These are phyloP conservation scores for Scaeva pyrastri DNA, from an alignment of 2,888 invertebrate species.

Conservation along the genomic window DNA sequence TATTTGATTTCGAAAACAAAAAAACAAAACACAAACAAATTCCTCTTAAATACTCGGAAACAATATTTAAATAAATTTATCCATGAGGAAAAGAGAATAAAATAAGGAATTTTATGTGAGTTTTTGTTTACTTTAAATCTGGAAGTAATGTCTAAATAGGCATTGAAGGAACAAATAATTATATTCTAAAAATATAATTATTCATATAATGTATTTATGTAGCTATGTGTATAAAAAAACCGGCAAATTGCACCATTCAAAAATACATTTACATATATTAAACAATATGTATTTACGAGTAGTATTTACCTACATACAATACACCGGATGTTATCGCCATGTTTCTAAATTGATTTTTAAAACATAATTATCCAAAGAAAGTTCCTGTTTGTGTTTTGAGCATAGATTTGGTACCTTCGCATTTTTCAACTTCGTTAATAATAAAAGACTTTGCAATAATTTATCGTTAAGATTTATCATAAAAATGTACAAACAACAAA, in stretches of 20 bases:
- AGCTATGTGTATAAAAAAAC: no score
- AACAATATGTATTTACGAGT: no score
- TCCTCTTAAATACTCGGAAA: not conserved
- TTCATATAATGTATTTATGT: no score
- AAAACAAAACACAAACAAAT: not conserved
- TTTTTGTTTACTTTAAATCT: constrained; percentile 16
- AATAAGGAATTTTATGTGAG: not conserved
- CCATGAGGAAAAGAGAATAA: not conserved
- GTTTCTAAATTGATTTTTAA: not conserved
- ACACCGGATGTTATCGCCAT: constrained; percentile 15
- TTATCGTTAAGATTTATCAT: no score
- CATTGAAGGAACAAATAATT: constrained; percentile 12
- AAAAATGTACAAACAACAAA: no score
- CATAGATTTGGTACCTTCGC: no score
- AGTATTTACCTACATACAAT: not conserved
- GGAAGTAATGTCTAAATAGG: not conserved
- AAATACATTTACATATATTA: constrained; percentile 2
- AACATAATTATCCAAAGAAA: not conserved
- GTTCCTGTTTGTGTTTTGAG: not conserved
- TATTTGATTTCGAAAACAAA: not conserved
- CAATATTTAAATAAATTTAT: not conserved
- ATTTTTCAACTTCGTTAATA: not conserved
- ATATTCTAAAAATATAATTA: constrained; percentile 9
- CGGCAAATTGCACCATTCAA: constrained; percentile 18
- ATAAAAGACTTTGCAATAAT: no score